Conservation (phyloP, 2,113 vertebrate genomes). For the Myotis davidii region DNA sequence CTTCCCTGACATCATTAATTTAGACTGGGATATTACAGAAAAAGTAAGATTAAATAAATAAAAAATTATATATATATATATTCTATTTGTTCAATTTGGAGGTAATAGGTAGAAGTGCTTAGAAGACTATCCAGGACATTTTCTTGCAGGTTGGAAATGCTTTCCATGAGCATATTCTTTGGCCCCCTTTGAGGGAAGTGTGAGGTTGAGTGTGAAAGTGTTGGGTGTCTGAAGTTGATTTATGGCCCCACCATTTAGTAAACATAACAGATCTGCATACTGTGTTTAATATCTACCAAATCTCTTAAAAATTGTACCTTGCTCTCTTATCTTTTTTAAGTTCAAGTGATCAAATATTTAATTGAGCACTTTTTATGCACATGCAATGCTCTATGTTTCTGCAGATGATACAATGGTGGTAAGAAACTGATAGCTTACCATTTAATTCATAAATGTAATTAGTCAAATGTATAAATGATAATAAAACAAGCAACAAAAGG, state of each 20-base stretch:
- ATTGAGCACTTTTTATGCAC: not conserved
- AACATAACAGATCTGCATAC: not conserved
- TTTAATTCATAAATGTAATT: not conserved
- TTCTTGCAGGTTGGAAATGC: not conserved
- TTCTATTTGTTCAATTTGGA: not conserved
- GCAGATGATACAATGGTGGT: not conserved
- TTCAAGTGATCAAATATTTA: not conserved
- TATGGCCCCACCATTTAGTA: not conserved
- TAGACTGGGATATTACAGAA: not conserved
- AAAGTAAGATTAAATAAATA: not conserved
- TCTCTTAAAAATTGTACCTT: not conserved
- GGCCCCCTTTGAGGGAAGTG: not conserved
- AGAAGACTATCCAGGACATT: not conserved
- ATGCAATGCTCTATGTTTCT: constrained; percentile 21
- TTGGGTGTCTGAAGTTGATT: not conserved
- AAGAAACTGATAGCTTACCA: not conserved
- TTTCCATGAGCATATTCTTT: not conserved
- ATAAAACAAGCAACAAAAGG: not conserved
- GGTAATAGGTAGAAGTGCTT: not conserved
- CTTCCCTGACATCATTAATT: not conserved
- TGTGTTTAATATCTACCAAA: not conserved
- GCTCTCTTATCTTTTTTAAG: constrained; percentile 1
- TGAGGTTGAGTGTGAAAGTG: not conserved
- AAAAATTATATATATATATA: not conserved
- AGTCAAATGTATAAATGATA: not conserved